Conservation (phyloP, 2,888 invertebrate genomes). For the Noctua fimbriata region DNA sequence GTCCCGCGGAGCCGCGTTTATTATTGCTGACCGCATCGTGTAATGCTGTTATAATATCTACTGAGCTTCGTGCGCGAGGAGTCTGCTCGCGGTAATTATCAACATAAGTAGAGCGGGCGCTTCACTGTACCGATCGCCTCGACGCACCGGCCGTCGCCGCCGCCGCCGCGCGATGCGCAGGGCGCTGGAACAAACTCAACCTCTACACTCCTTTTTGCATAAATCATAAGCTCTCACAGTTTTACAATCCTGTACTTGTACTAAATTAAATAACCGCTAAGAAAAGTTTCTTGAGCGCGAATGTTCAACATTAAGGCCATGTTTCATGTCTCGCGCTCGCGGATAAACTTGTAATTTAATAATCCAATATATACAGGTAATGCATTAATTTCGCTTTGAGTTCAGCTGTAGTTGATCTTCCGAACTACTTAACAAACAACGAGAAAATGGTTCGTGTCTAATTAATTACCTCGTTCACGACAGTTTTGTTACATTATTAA, state of each 20-base stretch:
- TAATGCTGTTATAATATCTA: not conserved
- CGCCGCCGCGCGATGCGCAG: not conserved
- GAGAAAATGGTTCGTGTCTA: conserved; percentile 10
- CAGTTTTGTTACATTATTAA: not conserved
- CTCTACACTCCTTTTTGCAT: conserved; percentile 26
- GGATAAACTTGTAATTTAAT: conserved; percentile 50
- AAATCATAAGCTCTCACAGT: conserved; percentile 43
- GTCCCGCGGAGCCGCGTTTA: not conserved
- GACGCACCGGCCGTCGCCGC: not conserved
- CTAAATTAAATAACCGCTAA: conserved; percentile 47
- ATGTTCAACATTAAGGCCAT: conserved; percentile 30
- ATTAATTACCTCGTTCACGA: not conserved
- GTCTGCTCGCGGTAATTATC: not conserved
- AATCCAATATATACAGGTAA: conserved; percentile 54
- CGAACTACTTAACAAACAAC: conserved; percentile 38
- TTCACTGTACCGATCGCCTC: not conserved
- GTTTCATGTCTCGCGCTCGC: conserved; percentile 32
- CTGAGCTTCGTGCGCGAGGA: not conserved
- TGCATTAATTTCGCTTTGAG: conserved; percentile 40
- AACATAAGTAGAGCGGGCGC: conserved; percentile 15
- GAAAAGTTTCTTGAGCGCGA: conserved; percentile 30
- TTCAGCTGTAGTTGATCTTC: conserved; percentile 35
- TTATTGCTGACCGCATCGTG: not conserved
- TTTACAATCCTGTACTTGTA: conserved; percentile 25
- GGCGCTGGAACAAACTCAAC: not conserved